Percentiles rank a stretch among this genome's conserved stretches.
These are phyloP conservation scores for Pyrocoelia pectoralis DNA, from an alignment of 2,888 invertebrate genomes.

Conservation along the genomic window DNA sequence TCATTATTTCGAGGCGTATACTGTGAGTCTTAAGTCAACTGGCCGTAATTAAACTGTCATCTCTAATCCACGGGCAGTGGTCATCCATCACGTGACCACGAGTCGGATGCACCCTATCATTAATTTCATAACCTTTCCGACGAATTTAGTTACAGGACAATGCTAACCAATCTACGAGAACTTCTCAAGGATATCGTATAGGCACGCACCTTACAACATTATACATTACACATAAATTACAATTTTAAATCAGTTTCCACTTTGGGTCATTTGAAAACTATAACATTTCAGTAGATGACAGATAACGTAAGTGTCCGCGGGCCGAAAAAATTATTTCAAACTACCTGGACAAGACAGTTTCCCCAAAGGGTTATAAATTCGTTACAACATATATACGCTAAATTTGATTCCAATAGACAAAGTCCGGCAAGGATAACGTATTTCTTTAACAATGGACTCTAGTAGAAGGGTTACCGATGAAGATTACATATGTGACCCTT, in stretches of 20 bases:
- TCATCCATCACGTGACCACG: conserved; percentile 59
- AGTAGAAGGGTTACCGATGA: conserved; percentile 45
- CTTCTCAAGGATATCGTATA: conserved; percentile 45
- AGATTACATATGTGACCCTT: conserved; percentile 48
- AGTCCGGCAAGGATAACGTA: conserved; percentile 49
- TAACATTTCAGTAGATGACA: conserved; percentile 44
- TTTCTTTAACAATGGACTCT: conserved; percentile 47
- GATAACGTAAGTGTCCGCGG: conserved; percentile 42
- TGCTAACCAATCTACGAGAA: background rate
- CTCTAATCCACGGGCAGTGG: conserved; percentile 55
- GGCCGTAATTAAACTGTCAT: conserved; percentile 57
- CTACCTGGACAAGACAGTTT: conserved; percentile 43
- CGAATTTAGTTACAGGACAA: conserved; percentile 14
- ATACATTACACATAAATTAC: conserved; percentile 25
- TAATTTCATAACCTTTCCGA: conserved; percentile 50
- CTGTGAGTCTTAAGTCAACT: conserved; percentile 36
- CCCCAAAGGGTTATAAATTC: conserved; percentile 42
- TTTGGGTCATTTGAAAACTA: conserved; percentile 25
- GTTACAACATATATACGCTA: conserved; percentile 45
- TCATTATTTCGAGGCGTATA: conserved; percentile 35
- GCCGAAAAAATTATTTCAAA: conserved; percentile 36
- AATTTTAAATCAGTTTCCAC: conserved; percentile 29
- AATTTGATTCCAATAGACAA: conserved; percentile 52
- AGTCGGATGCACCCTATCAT: conserved; percentile 52
- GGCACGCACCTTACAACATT: conserved; percentile 18